Base-by-base conservation (phyloP, 2,888 invertebrate genomes). In the Aethes cnicana region DNA sequence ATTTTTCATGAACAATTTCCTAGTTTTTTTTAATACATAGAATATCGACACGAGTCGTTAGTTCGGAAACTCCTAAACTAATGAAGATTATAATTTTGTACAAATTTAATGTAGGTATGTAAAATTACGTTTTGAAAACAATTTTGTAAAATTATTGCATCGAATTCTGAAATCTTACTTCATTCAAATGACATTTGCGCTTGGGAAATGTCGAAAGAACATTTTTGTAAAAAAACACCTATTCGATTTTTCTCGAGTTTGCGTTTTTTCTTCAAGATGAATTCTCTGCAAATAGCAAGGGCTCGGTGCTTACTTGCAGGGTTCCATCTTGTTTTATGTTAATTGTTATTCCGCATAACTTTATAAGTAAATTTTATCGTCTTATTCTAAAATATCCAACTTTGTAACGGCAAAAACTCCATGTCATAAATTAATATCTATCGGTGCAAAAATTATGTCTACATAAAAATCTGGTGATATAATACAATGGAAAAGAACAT, bases 1-100 rank as follows among this genome's bases (percentile, higher is more conserved):
- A 78, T 81, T 75, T 77, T 84, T 84, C 80, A 83, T 86, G 83
- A 86, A 87, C 86, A 77, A 81, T 74, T 81, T 72, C 69, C 81
- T 83, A 83, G 64, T 75, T 61, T 76, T 74, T 60, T 64, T 63
- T 63, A 61, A 77, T 70, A 72, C 23, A 69, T 69, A 77, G 74
- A 74, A 75, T 82, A 80, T 67, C 68, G 68, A 72, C 68, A 74
- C 79, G 78, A 71, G 66, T 71, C 32, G 23, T 32, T 32, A 25
- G 20, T 20, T 47, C 41, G 28, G 47, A 36, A 41, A 47, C 35
- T 4, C 35, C 47, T 53, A 47, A 37, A 14, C 5, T 39, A 43
- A 50, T 32, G 7, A 32, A 39, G 36, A 12, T n/a, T 17, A 7
- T 23, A 11, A 21, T 42, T 44, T 23, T 50, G 41, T 50, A 50